Evolutionary conservation across 2,888 invertebrate genomes (phyloP).

Genomic region (Antitype chi): DNA sequence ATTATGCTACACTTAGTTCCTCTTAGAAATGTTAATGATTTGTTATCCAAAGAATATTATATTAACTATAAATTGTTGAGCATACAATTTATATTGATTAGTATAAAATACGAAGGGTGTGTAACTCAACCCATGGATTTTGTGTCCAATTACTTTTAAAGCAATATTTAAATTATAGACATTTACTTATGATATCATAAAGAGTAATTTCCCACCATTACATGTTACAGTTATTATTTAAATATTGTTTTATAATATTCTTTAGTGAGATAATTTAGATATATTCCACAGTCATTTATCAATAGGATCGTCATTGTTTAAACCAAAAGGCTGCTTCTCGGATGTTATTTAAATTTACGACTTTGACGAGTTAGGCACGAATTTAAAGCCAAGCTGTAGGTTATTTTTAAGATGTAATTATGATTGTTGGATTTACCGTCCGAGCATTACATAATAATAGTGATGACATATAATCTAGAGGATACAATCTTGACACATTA

Average conservation of each 20-base stretch:
- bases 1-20: constrained; percentile 86
- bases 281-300: constrained; percentile 90
- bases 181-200: constrained; percentile 79
- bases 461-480: constrained; percentile 86
- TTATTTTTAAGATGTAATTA: constrained; percentile 87
- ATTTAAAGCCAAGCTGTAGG: constrained; percentile 90
- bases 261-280: constrained; percentile 84
- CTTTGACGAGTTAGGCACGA: constrained; percentile 88
- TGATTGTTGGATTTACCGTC: constrained; percentile 90
- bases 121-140: constrained; percentile 74
- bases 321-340: constrained; percentile 90
- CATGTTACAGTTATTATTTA: constrained; percentile 85
- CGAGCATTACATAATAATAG: constrained; percentile 88
- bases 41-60: constrained; percentile 90
- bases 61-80: constrained; percentile 85
- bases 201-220: constrained; percentile 88
- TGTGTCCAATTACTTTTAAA: constrained; percentile 81
- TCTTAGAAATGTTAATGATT: constrained; percentile 89
- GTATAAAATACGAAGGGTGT: constrained; percentile 80
- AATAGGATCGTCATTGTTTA: constrained; percentile 84
- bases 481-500: constrained; percentile 83
- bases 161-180: constrained; percentile 88
- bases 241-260: constrained; percentile 88
- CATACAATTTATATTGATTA: constrained; percentile 83
- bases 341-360: constrained; percentile 87